Percentiles rank a stretch among this genome's conserved stretches.
These are phyloP conservation scores for Drepana falcataria DNA, from an alignment of 2,888 invertebrate species.

Conservation along the genomic window DNA sequence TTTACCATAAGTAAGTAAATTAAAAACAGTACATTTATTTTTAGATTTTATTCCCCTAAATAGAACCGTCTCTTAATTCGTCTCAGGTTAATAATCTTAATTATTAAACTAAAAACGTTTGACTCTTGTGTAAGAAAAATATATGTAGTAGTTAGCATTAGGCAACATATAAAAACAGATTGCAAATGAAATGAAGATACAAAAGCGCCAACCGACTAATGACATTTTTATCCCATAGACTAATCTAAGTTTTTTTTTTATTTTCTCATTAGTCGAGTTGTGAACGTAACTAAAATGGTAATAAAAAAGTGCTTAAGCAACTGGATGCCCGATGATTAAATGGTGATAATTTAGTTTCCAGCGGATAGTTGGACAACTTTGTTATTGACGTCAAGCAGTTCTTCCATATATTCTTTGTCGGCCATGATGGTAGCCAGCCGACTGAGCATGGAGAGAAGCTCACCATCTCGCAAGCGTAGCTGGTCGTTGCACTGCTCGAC, in stretches of 20 bases:
- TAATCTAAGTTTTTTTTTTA: background rate
- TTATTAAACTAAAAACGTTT: constrained; percentile 7
- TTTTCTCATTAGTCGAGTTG: background rate
- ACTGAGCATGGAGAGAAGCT: constrained; percentile 82
- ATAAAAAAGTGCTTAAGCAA: background rate
- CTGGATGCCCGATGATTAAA: background rate
- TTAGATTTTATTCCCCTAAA: constrained; percentile 43
- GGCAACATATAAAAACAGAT: background rate
- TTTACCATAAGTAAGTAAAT: too few relatives aligned
- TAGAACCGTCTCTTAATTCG: constrained; percentile 44
- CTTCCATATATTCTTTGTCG: constrained; percentile 86
- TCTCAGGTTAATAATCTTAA: constrained; percentile 23
- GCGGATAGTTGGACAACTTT: constrained; percentile 79
- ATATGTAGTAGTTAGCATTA: background rate
- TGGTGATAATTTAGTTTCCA: constrained; percentile 35
- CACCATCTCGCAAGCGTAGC: constrained; percentile 82
- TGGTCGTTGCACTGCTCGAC: constrained; percentile 86
- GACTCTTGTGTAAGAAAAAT: constrained; percentile 14
- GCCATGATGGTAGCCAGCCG: constrained; percentile 84
- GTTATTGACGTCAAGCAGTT: constrained; percentile 86
- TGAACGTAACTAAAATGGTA: background rate
- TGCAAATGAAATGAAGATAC: background rate
- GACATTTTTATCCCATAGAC: background rate
- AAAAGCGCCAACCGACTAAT: background rate
- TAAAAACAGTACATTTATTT: constrained; percentile 11